phyloP scores from a whole-genome alignment of 2,888 invertebrate genomes.

The Cryptus viduatorius region DNA sequence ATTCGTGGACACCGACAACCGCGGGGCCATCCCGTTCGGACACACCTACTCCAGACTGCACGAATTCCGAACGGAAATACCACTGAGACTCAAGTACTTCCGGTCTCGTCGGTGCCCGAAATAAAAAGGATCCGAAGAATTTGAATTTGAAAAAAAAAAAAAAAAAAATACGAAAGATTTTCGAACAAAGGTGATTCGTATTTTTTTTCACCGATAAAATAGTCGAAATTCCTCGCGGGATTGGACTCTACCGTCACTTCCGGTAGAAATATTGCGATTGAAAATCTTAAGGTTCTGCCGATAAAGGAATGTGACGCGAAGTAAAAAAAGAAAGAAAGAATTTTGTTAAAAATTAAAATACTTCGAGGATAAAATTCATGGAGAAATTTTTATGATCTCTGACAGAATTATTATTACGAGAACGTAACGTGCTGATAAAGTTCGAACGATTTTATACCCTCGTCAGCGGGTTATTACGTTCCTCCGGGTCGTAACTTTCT shows the following conservation, averaged over 20 bases:
- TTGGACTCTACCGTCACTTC: neutral
- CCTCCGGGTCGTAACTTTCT: neutral
- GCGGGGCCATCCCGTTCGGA: conserved; percentile 57
- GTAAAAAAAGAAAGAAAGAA: too few relatives aligned
- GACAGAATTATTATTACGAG: neutral
- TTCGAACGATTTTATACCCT: neutral
- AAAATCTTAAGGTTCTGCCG: neutral
- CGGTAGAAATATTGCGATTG: neutral
- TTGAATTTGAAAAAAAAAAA: neutral
- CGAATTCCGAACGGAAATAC: conserved; percentile 60
- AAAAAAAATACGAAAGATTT: neutral
- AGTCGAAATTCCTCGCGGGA: neutral
- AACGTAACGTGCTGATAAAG: neutral
- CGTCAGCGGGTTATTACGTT: neutral
- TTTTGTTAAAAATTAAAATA: neutral
- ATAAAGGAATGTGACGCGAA: neutral
- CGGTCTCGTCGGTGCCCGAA: conserved; percentile 48
- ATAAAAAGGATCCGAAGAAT: conserved; percentile 38
- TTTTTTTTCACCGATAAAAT: neutral
- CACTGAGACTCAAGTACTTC: conserved; percentile 45
- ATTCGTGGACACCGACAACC: conserved; percentile 56
- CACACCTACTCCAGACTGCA: conserved; percentile 55
- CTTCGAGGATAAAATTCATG: neutral
- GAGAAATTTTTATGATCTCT: neutral
- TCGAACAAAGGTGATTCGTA: neutral